A percentile compares a stretch with the other conserved stretches of the same genome.
Conservation (phyloP, 2,113 vertebrate genomes). For the Machaerirhynchus nigripectus region DNA sequence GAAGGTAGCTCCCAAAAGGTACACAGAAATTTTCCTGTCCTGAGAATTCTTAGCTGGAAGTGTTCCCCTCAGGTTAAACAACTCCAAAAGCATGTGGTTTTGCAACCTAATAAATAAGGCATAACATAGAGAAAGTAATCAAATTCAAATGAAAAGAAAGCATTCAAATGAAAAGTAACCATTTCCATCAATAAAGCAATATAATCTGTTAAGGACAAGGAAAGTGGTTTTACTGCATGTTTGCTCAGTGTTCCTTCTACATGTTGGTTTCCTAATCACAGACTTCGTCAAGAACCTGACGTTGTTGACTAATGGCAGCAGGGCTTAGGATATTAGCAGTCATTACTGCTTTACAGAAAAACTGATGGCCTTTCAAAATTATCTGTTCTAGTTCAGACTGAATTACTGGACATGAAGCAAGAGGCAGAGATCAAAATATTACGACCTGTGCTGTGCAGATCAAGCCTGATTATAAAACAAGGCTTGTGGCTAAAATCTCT, state of each 20-base stretch:
- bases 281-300: neutral
- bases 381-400: neutral
- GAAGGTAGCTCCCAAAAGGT: neutral
- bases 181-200: neutral
- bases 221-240: neutral
- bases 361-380: neutral
- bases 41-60: neutral
- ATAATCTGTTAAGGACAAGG: neutral
- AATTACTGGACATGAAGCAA: neutral
- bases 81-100: neutral
- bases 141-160: neutral
- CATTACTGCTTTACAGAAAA: neutral
- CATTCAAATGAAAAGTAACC: neutral
- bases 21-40: neutral
- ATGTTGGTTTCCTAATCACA: neutral
- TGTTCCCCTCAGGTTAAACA: neutral
- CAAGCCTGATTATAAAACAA: neutral
- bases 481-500: neutral
- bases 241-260: neutral
- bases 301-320: neutral
- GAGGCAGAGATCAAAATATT: neutral
- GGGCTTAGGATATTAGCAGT: neutral
- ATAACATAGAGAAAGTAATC: neutral
- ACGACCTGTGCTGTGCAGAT: neutral
- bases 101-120: neutral